Evolutionary conservation across 2,888 invertebrate genomes (phyloP).

Genomic region (Imbricaverruca yamaguchii): DNA sequence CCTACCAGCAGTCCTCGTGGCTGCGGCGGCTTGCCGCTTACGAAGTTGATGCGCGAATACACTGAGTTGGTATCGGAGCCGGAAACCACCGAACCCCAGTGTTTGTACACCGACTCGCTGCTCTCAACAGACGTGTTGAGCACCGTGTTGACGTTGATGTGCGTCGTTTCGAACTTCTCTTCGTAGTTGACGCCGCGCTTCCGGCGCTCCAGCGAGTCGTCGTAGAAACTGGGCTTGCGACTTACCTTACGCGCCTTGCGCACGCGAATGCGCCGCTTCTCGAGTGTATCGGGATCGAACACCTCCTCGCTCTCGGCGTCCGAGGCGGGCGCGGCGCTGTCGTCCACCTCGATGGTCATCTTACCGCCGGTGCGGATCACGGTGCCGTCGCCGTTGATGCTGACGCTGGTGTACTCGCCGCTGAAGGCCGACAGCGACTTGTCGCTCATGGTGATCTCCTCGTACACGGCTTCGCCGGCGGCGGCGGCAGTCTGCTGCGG

Average conservation of each 20-base stretch:
- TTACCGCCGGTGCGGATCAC: conserved; percentile 28
- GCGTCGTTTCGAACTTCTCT: conserved; percentile 22
- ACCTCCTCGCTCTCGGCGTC: conserved; percentile 13
- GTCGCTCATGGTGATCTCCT: conserved; percentile 5
- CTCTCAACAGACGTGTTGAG: background rate
- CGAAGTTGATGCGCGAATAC: conserved; percentile 15
- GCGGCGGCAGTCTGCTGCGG: background rate
- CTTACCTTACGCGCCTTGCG: background rate
- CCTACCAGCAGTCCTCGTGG: background rate
- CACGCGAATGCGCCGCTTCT: conserved; percentile 20
- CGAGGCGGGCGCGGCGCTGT: conserved; percentile 8
- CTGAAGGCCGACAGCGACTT: conserved; percentile 14
- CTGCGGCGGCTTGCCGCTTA: background rate
- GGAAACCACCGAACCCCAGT: background rate
- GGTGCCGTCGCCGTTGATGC: conserved; percentile 17
- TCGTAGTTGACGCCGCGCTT: conserved; percentile 1
- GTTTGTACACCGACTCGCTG: background rate
- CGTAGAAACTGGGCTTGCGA: conserved; percentile 11
- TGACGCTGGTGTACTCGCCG: conserved; percentile 18
- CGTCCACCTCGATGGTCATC: conserved; percentile 29
- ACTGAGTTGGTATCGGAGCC: background rate
- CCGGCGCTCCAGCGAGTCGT: conserved; percentile 17
- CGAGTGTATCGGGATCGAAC: conserved; percentile 28
- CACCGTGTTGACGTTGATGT: conserved; percentile 22
- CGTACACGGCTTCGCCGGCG: background rate